Conservation (phyloP, 2,113 vertebrate genomes). For the Lanius ludovicianus region DNA sequence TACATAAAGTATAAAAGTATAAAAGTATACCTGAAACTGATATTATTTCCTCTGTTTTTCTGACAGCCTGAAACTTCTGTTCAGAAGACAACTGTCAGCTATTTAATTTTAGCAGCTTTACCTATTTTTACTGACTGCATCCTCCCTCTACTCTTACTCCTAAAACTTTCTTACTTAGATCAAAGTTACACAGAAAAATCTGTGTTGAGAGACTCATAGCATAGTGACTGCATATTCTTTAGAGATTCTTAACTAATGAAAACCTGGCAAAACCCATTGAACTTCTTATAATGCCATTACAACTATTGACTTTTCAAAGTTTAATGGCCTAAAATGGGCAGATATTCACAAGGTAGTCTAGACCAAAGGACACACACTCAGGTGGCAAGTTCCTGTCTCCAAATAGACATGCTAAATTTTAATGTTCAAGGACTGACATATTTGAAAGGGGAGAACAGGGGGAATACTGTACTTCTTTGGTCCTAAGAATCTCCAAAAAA, state of each 20-base stretch:
- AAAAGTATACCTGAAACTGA: background rate
- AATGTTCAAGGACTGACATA: background rate
- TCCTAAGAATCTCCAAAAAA: background rate
- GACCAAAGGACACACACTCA: background rate
- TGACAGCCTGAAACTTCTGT: background rate
- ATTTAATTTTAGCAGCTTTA: background rate
- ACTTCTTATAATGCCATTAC: background rate
- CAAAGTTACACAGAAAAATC: background rate
- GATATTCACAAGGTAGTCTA: background rate
- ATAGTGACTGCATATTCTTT: background rate
- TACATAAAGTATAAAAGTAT: background rate
- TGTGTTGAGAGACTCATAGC: background rate
- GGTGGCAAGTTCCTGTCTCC: background rate
- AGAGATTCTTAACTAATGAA: background rate
- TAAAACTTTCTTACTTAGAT: background rate
- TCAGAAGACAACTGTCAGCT: background rate
- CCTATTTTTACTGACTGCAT: background rate
- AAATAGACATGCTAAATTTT: background rate
- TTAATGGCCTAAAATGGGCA: background rate
- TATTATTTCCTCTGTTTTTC: background rate
- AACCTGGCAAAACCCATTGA: background rate
- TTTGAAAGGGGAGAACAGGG: background rate
- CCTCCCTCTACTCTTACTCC: background rate
- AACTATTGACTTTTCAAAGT: conserved; percentile 7
- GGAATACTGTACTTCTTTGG: background rate